Evolutionary conservation across 2,888 invertebrate genomes (phyloP), one percentile per base, ranked within the genome.

Genomic region (Notodonta dromedarius): DNA sequence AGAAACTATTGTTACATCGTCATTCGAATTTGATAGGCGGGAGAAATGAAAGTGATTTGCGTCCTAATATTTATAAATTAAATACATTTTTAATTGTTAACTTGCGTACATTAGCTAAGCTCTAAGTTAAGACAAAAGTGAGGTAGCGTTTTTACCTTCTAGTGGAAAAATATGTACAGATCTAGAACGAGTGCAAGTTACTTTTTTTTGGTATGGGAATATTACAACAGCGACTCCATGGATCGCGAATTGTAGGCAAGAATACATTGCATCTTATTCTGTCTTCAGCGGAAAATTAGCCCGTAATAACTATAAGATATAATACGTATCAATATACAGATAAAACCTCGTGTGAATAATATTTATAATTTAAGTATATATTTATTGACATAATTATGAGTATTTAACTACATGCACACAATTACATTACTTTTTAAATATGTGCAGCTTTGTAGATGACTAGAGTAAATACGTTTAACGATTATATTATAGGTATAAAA

Each of bases 121-220:
- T 91, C 88, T 86, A 86, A 86, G 87, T 88, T 89, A 89, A 88
- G 89, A 83, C 73, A 87, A 86, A 91, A 89, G 91, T 93, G 93
- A 93, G 93, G 93, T 93, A 93, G 93, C 93, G 84, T 91, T 89
- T 89, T 93, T 91, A 92, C 88, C 89, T 86, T 89, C 90, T 91
- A 91, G 84, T 90, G 90, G 87, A 89, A 90, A 85, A 89, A 86
- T 93, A 92, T 93, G 79, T 93, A 93, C 92, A 93, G 77, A 83
- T 86, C 82, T 87, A 87, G 82, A 81, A 83, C 79, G 85, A 88
- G 88, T 89, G 88, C 87, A 86, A 80, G 71, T 79, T 79, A 72
- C 70, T 78, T 79, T 79, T 72, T 86, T 88, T 90, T 91, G 88
- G 88, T 89, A 83, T 86, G 80, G 74, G 80, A 84, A 80, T 62